phyloP scores from a whole-genome alignment of 1,140 invertebrate species.

The Teleogryllus occipitalis region DNA sequence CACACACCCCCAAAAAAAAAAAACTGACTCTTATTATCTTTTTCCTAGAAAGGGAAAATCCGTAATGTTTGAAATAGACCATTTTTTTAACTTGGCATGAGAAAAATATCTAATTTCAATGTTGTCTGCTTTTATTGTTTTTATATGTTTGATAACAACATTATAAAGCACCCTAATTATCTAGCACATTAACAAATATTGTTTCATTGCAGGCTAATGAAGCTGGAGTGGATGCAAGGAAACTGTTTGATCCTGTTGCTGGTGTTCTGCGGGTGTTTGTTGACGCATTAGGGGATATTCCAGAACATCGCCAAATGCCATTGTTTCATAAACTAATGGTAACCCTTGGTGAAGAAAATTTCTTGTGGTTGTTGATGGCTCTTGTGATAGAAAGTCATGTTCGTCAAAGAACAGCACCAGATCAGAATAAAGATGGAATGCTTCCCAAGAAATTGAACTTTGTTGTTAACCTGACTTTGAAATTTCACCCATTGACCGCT shows the following conservation, averaged over 20 bases:
- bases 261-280: constrained; percentile 81
- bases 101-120: too few relatives aligned
- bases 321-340: constrained; percentile 71
- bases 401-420: background rate
- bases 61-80: too few relatives aligned
- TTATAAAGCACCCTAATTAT: too few relatives aligned
- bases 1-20: too few relatives aligned
- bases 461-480: constrained; percentile 50
- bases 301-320: constrained; percentile 72
- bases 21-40: too few relatives aligned
- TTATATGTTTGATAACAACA: too few relatives aligned
- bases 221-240: background rate
- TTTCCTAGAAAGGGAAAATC: too few relatives aligned
- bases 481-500: constrained; percentile 54
- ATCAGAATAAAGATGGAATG: background rate
- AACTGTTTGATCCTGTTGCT: constrained; percentile 32
- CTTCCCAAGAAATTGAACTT: constrained; percentile 54
- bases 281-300: constrained; percentile 79
- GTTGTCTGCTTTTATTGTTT: too few relatives aligned
- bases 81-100: too few relatives aligned
- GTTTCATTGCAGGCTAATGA: constrained; percentile 3
- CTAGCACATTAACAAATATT: too few relatives aligned
- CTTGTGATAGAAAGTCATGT: constrained; percentile 61
- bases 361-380: constrained; percentile 69
- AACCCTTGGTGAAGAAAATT: constrained; percentile 56